Conservation (phyloP, 2,888 invertebrate species). For the Drosophila borealis region DNA sequence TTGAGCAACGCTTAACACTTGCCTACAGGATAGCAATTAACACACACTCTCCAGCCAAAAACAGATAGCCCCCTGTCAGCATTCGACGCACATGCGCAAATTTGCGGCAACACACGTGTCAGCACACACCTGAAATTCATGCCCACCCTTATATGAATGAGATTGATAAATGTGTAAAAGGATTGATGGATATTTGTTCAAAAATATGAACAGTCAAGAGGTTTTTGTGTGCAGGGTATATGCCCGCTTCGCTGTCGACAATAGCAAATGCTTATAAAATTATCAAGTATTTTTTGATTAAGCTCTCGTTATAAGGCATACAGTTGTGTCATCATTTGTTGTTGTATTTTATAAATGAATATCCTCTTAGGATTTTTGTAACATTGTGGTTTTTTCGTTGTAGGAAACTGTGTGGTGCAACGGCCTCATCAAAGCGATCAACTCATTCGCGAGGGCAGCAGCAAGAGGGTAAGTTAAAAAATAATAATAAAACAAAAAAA, state of each 20-base stretch:
- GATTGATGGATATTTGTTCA: not conserved
- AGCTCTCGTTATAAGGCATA: slow-evolving; percentile 16
- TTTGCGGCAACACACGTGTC: slow-evolving; percentile 7
- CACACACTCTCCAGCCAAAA: slow-evolving; percentile 32
- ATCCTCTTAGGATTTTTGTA: not conserved
- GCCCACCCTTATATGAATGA: not conserved
- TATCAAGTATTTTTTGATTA: slow-evolving; percentile 5
- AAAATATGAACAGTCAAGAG: too few species aligned
- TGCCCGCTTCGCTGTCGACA: slow-evolving; percentile 4
- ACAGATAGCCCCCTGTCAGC: slow-evolving; percentile 13
- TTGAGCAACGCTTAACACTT: slow-evolving; percentile 27
- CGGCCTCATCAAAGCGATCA: slow-evolving; percentile 93
- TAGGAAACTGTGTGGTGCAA: slow-evolving; percentile 93
- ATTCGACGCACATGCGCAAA: slow-evolving; percentile 10
- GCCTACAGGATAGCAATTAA: slow-evolving; percentile 44
- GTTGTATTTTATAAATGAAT: not conserved
- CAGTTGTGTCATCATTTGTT: slow-evolving; percentile 1
- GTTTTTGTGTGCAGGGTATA: not conserved
- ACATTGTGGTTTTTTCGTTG: slow-evolving; percentile 15
- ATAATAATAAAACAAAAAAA: not conserved
- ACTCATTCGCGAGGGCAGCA: slow-evolving; percentile 93
- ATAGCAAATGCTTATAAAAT: slow-evolving; percentile 14
- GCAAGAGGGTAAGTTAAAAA: slow-evolving; percentile 89
- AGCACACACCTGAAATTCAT: slow-evolving; percentile 6
- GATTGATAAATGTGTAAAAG: not conserved